Evolutionary conservation across 1,140 invertebrate species (phyloP).

Genomic region (Frieseomelitta varia): DNA sequence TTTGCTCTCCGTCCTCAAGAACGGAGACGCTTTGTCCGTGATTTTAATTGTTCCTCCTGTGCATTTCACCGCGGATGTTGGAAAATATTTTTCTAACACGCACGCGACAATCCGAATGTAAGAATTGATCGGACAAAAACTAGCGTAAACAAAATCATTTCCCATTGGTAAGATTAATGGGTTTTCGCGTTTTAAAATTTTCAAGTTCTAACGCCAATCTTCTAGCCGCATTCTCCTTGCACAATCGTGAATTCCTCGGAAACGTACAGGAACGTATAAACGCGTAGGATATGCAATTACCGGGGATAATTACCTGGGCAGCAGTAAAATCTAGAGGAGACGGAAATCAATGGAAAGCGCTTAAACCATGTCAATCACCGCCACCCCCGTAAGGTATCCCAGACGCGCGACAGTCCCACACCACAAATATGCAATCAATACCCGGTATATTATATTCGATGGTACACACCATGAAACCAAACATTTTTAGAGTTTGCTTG

Average conservation of each 20-base stretch:
- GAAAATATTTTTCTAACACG: neutral
- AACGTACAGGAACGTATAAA: neutral
- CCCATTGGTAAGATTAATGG: no score
- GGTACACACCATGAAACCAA: neutral
- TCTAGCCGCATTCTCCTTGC: neutral
- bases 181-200: no score
- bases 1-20: neutral
- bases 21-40: neutral
- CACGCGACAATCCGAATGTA: neutral
- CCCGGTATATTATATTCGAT: neutral
- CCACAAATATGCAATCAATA: neutral
- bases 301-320: neutral
- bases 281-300: neutral
- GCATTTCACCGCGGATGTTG: neutral
- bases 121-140: no score
- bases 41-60: neutral
- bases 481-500: neutral
- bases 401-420: neutral
- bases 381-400: conserved; percentile 4
- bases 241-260: neutral
- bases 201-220: neutral
- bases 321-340: neutral
- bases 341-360: conserved; percentile 43
- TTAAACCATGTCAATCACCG: neutral
- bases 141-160: no score